phyloP scores from a whole-genome alignment of 1,140 invertebrate species.

The Drosophila pseudoananassae region DNA sequence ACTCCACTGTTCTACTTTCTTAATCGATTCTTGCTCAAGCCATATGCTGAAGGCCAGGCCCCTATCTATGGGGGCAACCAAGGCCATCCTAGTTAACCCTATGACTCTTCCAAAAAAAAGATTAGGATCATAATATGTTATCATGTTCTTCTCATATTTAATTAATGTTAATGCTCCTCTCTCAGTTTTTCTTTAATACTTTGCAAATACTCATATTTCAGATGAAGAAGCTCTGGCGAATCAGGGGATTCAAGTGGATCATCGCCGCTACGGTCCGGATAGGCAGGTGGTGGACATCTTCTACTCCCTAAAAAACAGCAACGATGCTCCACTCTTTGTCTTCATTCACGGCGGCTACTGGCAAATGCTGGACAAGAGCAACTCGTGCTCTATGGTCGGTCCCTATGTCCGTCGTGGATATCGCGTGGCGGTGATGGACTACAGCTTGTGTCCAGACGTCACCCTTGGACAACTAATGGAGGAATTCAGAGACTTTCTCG shows the following conservation, averaged over 20 bases:
- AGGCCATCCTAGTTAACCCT: too few species aligned
- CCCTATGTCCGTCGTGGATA: slow-evolving; percentile 87
- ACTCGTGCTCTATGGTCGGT: slow-evolving; percentile 87
- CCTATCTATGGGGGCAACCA: too few species aligned
- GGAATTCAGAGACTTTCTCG: slow-evolving; percentile 87
- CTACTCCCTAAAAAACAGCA: slow-evolving; percentile 14
- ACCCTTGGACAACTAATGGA: slow-evolving; percentile 87
- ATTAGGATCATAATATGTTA: background rate
- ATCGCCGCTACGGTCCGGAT: slow-evolving; percentile 63
- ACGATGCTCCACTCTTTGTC: slow-evolving; percentile 89
- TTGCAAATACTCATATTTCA: background rate
- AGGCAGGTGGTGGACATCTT: slow-evolving; percentile 67
- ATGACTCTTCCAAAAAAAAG: too few species aligned
- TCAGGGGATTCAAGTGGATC: slow-evolving; percentile 38
- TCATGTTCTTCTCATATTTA: background rate
- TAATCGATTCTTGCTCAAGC: too few species aligned
- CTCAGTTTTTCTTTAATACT: too few species aligned
- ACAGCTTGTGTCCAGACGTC: slow-evolving; percentile 90
- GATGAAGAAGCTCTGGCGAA: slow-evolving; percentile 37
- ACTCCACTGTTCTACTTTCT: too few species aligned
- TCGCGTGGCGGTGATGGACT: slow-evolving; percentile 89
- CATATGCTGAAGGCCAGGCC: too few species aligned
- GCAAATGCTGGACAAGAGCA: slow-evolving; percentile 88
- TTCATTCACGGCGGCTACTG: slow-evolving; percentile 94
- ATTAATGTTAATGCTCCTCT: too few species aligned